Evolutionary conservation across 2,113 vertebrate genomes (phyloP).

Genomic region (Pseudolaguvia tuberculata): DNA sequence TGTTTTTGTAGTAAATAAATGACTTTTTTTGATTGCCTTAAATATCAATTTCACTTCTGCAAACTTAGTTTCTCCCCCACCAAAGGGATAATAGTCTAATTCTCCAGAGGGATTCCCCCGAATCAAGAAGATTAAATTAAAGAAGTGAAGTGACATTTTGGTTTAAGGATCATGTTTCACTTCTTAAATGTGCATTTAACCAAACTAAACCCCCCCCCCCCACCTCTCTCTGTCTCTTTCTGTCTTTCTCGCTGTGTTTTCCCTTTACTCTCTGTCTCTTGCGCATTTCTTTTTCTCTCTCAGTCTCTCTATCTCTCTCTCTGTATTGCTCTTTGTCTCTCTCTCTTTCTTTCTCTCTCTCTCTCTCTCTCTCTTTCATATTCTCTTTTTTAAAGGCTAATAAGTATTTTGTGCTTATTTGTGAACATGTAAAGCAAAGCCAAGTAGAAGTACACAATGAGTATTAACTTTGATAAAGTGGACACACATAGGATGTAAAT

Average conservation of each 20-base stretch:
- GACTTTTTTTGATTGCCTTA: neutral
- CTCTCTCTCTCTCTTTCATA: neutral
- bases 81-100: neutral
- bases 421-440: neutral
- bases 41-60: conserved; percentile 21
- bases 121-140: conserved; percentile 2
- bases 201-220: no score
- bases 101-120: conserved; percentile 26
- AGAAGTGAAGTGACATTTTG: conserved; percentile 13
- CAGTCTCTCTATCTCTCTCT: no score
- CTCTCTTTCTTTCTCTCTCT: no score
- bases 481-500: neutral
- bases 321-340: no score
- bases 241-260: no score
- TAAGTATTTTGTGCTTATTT: conserved; percentile 20
- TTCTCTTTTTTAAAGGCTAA: neutral
- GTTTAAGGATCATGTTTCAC: neutral
- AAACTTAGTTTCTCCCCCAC: conserved; percentile 20
- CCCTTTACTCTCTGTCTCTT: no score
- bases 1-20: conserved; percentile 1
- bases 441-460: no score
- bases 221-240: no score
- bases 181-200: conserved; percentile 10
- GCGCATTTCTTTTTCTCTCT: no score
- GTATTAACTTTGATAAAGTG: conserved; percentile 23